Conservation (phyloP, 53 echinoderm and acorn worm genomes). For the Astropecten irregularis region DNA sequence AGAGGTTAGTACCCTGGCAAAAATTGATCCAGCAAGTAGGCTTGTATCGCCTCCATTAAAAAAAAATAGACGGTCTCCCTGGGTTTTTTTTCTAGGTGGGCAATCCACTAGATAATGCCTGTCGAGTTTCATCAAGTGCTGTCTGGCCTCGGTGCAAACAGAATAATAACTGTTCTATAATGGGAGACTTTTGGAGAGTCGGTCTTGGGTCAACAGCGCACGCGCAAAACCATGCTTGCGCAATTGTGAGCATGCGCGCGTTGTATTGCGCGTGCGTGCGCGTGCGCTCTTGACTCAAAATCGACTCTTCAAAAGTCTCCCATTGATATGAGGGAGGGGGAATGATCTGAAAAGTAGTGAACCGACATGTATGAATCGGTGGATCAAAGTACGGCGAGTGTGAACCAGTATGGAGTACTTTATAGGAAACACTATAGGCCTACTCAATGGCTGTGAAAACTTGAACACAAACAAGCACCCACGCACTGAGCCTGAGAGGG, state of each 20-base stretch:
- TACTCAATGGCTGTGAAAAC: too few relatives aligned
- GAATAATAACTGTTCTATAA: neutral
- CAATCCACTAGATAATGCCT: conserved; percentile 20
- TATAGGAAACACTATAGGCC: neutral
- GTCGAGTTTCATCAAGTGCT: neutral
- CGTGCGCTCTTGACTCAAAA: too few relatives aligned
- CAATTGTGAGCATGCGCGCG: too few relatives aligned
- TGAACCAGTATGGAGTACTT: too few relatives aligned
- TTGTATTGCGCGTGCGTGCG: too few relatives aligned
- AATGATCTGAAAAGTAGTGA: too few relatives aligned
- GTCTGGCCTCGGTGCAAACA: neutral
- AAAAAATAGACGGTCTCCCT: too few relatives aligned
- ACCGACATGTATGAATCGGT: neutral
- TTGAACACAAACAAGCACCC: conserved; percentile 23
- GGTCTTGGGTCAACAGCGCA: too few relatives aligned
- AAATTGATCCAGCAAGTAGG: conserved; percentile 8
- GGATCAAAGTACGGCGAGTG: conserved; percentile 12
- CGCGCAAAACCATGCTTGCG: too few relatives aligned
- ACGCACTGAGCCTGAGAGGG: neutral
- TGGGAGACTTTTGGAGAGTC: too few relatives aligned
- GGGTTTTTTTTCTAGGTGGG: neutral
- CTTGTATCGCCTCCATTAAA: conserved; percentile 23
- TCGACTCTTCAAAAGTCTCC: too few relatives aligned
- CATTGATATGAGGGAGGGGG: too few relatives aligned
- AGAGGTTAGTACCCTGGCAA: conserved; percentile 1